These are phyloP conservation scores for Orestias chungarensis DNA, from an alignment of 2,797 vertebrate genomes.

Conservation along the genomic window DNA sequence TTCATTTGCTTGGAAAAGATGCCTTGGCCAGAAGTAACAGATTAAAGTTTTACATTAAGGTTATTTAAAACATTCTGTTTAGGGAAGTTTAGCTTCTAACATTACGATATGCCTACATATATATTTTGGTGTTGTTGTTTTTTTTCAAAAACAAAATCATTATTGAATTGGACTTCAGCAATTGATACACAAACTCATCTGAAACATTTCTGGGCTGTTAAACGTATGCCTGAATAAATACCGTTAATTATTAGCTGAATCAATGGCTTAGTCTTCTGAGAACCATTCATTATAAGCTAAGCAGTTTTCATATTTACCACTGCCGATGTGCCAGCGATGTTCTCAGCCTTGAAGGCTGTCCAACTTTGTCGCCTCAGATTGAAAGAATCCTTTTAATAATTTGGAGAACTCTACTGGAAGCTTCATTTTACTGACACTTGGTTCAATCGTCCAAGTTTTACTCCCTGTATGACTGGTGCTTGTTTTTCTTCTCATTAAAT, in stretches of 20 bases:
- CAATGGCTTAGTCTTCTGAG: neutral
- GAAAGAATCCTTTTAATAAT: conserved; percentile 1
- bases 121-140: too few relatives aligned
- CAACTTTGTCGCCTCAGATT: neutral
- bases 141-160: neutral
- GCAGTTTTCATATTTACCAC: neutral
- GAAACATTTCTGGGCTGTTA: neutral
- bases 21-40: neutral
- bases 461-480: neutral
- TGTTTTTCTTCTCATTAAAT: neutral
- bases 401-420: neutral
- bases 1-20: neutral
- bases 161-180: neutral
- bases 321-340: neutral
- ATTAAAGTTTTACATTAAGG: neutral
- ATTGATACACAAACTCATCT: neutral
- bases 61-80: neutral
- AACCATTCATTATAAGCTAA: conserved; percentile 1
- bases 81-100: neutral
- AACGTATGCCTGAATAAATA: neutral
- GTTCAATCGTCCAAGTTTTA: neutral
- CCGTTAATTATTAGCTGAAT: neutral
- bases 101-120: neutral
- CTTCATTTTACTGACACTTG: neutral
- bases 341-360: neutral